These are phyloP conservation scores for Nasonia giraulti DNA, from an alignment of 1,140 invertebrate genomes.

Conservation along the genomic window DNA sequence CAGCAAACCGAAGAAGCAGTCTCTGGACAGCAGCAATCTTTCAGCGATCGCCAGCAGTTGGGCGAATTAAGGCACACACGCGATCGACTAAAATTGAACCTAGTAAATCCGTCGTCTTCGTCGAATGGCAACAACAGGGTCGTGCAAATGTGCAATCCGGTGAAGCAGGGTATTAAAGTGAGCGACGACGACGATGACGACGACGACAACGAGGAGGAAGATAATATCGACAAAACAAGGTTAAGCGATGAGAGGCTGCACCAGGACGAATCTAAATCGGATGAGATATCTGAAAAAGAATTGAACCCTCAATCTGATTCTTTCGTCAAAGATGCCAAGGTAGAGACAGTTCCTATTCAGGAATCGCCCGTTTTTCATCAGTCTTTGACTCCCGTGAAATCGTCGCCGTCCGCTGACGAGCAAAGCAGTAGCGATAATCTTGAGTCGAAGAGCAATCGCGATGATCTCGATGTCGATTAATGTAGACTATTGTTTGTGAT, in stretches of 20 bases:
- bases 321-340: not conserved
- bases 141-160: conserved; percentile 43
- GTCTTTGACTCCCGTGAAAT: conserved; percentile 18
- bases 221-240: conserved; percentile 37
- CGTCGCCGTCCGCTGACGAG: conserved; percentile 35
- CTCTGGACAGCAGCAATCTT: conserved; percentile 21
- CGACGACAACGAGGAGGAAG: conserved; percentile 41
- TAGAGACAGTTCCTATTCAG: not conserved
- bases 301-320: not conserved
- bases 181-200: conserved; percentile 43
- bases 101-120: conserved; percentile 62
- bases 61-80: conserved; percentile 85
- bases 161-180: conserved; percentile 45
- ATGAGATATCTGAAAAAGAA: conserved; percentile 23
- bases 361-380: not conserved
- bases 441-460: conserved; percentile 35
- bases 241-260: conserved; percentile 16
- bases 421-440: conserved; percentile 21
- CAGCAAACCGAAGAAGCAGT: conserved; percentile 51
- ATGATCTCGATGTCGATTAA: conserved; percentile 49
- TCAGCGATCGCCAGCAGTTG: conserved; percentile 65
- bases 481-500: conserved; percentile 30
- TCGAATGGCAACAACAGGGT: conserved; percentile 49
- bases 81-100: conserved; percentile 82
- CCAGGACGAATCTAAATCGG: conserved; percentile 10